Conservation (phyloP, 2,888 invertebrate genomes). For the Argynnis bischoffii region DNA sequence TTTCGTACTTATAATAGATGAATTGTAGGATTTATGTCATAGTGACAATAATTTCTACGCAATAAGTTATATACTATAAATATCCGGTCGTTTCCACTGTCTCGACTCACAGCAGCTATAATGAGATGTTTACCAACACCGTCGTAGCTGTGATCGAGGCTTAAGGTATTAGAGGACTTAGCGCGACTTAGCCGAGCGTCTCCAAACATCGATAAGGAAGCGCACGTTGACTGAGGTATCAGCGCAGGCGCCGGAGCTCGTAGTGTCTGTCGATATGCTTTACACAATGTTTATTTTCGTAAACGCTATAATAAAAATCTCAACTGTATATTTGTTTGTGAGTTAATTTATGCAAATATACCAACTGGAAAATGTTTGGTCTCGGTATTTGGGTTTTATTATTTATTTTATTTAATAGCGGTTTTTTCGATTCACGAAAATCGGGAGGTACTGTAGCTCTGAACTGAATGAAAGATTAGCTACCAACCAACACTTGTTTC, state of each 20-base stretch:
- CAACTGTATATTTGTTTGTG: not conserved
- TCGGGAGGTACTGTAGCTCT: not conserved
- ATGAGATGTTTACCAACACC: constrained; percentile 48
- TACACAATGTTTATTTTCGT: not conserved
- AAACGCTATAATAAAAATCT: not conserved
- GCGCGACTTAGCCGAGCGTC: not conserved
- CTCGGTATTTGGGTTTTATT: no score
- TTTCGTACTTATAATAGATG: no score
- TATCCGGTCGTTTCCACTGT: constrained; percentile 54
- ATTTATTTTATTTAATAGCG: no score
- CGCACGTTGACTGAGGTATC: constrained; percentile 23
- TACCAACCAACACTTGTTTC: no score
- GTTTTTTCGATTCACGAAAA: not conserved
- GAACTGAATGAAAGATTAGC: no score
- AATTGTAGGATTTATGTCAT: no score
- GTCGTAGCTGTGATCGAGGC: constrained; percentile 39
- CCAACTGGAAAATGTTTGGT: no score
- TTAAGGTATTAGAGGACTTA: constrained; percentile 38
- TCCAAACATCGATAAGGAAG: constrained; percentile 47
- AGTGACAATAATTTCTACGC: no score
- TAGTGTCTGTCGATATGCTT: constrained; percentile 27
- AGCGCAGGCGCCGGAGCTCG: constrained; percentile 43
- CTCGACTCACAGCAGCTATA: constrained; percentile 50
- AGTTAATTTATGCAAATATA: no score
- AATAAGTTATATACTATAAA: not conserved